These are phyloP conservation scores for Mionectes macconnelli DNA, from an alignment of 2,113 vertebrate genomes.

Conservation along the genomic window DNA sequence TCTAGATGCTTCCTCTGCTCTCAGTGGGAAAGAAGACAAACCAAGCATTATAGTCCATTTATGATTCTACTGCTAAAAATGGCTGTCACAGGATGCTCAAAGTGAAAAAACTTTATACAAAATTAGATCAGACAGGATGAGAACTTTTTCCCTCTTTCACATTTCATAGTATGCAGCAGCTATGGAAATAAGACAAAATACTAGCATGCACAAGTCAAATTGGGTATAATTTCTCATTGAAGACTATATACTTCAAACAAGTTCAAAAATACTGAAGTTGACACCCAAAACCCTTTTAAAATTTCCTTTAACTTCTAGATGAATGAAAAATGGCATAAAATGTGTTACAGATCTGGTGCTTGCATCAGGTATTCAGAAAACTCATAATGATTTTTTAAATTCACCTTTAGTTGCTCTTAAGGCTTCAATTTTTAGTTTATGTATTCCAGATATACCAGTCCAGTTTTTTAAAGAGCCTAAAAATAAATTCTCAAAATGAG, in stretches of 20 bases:
- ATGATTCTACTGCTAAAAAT: constrained; percentile 13
- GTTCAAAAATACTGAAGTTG: neutral
- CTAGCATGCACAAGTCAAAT: neutral
- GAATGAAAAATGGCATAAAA: neutral
- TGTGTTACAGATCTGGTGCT: neutral
- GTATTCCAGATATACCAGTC: neutral
- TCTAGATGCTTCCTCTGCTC: neutral
- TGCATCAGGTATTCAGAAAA: neutral
- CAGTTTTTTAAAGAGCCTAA: neutral
- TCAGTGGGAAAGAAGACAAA: neutral
- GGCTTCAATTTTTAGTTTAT: neutral
- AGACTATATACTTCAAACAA: neutral
- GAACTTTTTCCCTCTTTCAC: neutral
- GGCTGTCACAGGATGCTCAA: neutral
- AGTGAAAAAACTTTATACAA: neutral
- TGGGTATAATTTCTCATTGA: neutral
- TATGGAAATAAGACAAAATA: neutral
- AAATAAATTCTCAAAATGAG: neutral
- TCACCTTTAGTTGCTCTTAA: neutral
- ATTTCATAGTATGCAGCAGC: neutral
- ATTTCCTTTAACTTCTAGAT: neutral
- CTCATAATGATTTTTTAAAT: neutral
- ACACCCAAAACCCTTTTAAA: neutral
- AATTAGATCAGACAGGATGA: constrained; percentile 30
- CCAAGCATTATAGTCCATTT: neutral